Evolutionary conservation across 2,113 vertebrate species (phyloP), one percentile per base, ranked within the genome.

Genomic region (Alosa alosa): DNA sequence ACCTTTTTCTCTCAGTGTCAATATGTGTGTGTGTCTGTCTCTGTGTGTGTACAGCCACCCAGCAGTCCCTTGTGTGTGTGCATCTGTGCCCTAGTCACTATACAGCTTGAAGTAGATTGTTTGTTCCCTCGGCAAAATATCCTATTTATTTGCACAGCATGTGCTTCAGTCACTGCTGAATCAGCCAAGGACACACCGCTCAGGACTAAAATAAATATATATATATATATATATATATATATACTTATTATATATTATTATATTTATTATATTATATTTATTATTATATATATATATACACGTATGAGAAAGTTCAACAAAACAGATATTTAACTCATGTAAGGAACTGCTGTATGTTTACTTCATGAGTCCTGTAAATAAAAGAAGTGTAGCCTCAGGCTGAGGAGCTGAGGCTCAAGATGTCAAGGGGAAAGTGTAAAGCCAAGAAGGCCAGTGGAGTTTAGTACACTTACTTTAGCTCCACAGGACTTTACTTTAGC

Each of bases 61-160:
- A 64, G 57, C 22, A 64, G 57, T 6, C 57, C 57, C 52, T 55
- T 55, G 52, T 47, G 45, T 25, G 22, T 50, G 82, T 50, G 20
- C 2, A 50, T 22, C 3, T 82, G 44, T 45, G 81, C 81, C 52
- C 13, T 55, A 13, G 64, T 72, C 64, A 72, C 60, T 36, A 72
- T 72, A 36, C 25, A 72, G 64, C 64, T 31, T 72, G 64, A 36
- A 72, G 64, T 25, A 72, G 64, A 72, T 72, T 72, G 64, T 72
- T 72, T 72, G 25, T 72, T 72, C 64, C 64, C 64, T 72, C 64
- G 31, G 64, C 64, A 72, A 72, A 72, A 72, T 25, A 72, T 72
- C 25, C 64, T 72, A 72, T 72, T 72, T 72, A 72, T 72, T 72
- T 72, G 9, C 64, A 4, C 64, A 72, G 64, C 64, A 72, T 72